A percentile compares a stretch with the other conserved stretches of the same genome.
Conservation (phyloP, 2,888 invertebrate genomes). For the Apotomis turbidana region DNA sequence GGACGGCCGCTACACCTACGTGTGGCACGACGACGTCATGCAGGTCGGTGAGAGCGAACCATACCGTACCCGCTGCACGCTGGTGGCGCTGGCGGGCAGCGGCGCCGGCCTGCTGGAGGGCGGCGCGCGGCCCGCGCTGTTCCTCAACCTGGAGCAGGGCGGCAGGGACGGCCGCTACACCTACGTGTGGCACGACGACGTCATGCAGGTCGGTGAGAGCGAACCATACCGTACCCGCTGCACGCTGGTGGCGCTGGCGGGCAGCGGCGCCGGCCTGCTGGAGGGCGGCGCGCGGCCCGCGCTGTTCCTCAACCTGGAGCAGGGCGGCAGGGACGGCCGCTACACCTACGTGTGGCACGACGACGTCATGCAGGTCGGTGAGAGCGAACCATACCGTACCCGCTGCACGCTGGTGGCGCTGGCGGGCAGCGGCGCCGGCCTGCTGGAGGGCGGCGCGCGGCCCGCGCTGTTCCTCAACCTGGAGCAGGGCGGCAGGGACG, state of each 20-base stretch:
- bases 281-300: constrained; percentile 91
- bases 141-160: background rate
- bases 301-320: constrained; percentile 92
- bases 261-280: constrained; percentile 88
- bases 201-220: constrained; percentile 49
- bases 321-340: constrained; percentile 94
- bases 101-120: too few relatives aligned
- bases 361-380: constrained; percentile 92
- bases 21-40: too few relatives aligned
- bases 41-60: constrained; percentile 52
- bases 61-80: too few relatives aligned
- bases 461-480: constrained; percentile 91
- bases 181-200: too few relatives aligned
- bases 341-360: constrained; percentile 98
- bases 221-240: too few relatives aligned
- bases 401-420: too few relatives aligned
- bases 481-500: constrained; percentile 95
- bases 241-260: too few relatives aligned
- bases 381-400: too few relatives aligned
- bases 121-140: background rate
- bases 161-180: too few relatives aligned
- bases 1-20: too few relatives aligned
- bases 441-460: constrained; percentile 91
- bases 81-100: too few relatives aligned
- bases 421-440: constrained; percentile 85